Conservation (phyloP, 92 coral and sea anemone species). For the Phenganax marumi region DNA sequence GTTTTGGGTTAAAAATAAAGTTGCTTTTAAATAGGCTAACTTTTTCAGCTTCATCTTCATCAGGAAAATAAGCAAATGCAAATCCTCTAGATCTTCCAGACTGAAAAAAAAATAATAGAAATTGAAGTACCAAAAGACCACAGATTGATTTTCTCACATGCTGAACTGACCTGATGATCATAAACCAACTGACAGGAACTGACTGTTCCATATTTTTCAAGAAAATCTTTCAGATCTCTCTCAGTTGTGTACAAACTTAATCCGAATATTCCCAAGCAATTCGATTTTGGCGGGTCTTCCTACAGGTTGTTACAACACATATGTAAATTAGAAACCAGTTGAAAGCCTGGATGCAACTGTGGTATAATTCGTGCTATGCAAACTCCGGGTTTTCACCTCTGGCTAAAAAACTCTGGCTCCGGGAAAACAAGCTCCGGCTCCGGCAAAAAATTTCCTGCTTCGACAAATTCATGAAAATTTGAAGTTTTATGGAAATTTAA, state of each 20-base stretch:
- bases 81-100: conserved; percentile 99
- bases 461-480: too few relatives aligned
- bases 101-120: conserved; percentile 35
- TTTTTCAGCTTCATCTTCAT: conserved; percentile 76
- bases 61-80: conserved; percentile 94
- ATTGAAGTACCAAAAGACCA: background rate
- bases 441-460: too few relatives aligned
- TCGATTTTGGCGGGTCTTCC: conserved; percentile 80
- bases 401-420: too few relatives aligned
- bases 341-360: background rate
- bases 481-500: too few relatives aligned
- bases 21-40: conserved; percentile 41
- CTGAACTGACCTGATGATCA: conserved; percentile 81
- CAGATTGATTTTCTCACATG: background rate
- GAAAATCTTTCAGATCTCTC: conserved; percentile 77
- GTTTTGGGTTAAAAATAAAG: background rate
- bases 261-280: conserved; percentile 95
- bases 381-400: background rate
- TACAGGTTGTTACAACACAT: conserved; percentile 7
- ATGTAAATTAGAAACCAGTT: background rate
- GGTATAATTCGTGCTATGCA: too few relatives aligned
- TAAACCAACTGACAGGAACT: conserved; percentile 90
- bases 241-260: conserved; percentile 94
- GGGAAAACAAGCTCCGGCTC: too few relatives aligned
- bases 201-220: conserved; percentile 94